phyloP scores from a whole-genome alignment of 2,797 vertebrate species.

The Hemibagrus guttatus region DNA sequence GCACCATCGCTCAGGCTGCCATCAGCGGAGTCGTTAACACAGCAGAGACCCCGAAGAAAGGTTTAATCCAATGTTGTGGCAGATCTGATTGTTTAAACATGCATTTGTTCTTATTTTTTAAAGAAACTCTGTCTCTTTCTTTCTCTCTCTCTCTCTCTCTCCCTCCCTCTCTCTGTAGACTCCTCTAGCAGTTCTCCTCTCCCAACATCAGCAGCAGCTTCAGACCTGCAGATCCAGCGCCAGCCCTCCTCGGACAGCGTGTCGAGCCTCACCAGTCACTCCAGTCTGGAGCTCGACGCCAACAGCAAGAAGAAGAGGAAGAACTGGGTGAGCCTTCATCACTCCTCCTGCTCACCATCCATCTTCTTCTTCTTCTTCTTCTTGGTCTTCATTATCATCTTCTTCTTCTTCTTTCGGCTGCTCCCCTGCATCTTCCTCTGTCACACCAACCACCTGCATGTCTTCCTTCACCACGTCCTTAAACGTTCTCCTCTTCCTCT shows the following conservation, averaged over 20 bases:
- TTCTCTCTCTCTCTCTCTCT: neutral
- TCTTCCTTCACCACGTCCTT: too few species aligned
- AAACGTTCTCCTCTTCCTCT: too few species aligned
- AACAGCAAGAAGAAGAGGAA: constrained; percentile 88
- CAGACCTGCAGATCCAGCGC: constrained; percentile 79
- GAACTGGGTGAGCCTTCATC: constrained; percentile 79
- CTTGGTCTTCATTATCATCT: too few species aligned
- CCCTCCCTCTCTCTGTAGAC: constrained; percentile 24
- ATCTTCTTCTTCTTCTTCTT: too few species aligned
- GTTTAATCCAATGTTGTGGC: constrained; percentile 57
- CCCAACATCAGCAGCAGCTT: constrained; percentile 56
- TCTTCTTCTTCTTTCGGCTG: too few species aligned
- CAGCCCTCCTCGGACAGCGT: constrained; percentile 86
- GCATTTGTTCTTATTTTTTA: neutral
- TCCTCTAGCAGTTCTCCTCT: constrained; percentile 37
- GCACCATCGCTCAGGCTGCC: constrained; percentile 82
- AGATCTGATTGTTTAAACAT: neutral
- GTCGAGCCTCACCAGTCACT: constrained; percentile 86
- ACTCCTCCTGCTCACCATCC: neutral
- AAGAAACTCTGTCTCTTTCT: neutral
- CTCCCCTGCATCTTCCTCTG: too few species aligned
- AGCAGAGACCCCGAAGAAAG: constrained; percentile 81
- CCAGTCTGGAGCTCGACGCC: constrained; percentile 72
- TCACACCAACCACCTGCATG: too few species aligned
- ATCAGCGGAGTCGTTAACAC: constrained; percentile 85